Conservation (phyloP, 2,797 vertebrate species). For the Acridotheres tristis region DNA sequence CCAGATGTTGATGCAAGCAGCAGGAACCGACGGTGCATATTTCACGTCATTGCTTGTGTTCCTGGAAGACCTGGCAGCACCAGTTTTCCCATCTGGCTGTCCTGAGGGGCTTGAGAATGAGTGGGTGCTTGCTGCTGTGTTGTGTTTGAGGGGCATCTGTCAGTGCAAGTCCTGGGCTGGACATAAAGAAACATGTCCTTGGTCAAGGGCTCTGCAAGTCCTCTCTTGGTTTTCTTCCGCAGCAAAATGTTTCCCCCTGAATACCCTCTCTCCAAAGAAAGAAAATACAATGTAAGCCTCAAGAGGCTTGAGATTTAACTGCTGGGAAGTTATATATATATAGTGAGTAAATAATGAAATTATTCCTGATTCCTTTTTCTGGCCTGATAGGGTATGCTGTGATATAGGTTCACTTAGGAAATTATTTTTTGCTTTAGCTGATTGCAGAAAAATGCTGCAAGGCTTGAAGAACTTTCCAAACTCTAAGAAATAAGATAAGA, state of each 20-base stretch:
- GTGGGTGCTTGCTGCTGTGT: not conserved
- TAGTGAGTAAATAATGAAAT: not conserved
- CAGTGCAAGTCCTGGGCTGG: not conserved
- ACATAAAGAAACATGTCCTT: not conserved
- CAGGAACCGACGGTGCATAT: accelerated
- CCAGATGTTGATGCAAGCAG: conserved; percentile 14
- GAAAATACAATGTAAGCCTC: not conserved
- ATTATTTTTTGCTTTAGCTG: not conserved
- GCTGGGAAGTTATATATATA: not conserved
- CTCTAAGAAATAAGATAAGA: not conserved
- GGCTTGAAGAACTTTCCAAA: not conserved
- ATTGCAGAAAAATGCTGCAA: not conserved
- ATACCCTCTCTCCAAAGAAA: not conserved
- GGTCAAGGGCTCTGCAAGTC: not conserved
- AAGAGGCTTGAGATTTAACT: not conserved
- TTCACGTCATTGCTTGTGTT: not conserved
- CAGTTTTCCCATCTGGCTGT: not conserved
- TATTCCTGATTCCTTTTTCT: not conserved
- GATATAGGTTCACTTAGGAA: not conserved
- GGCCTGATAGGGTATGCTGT: not conserved
- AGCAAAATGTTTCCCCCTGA: not conserved
- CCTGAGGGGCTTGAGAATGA: not conserved
- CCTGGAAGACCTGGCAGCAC: not conserved
- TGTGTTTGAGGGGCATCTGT: not conserved
- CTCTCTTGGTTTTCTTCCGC: not conserved